Percentiles rank a stretch among this genome's conserved stretches.
phyloP scores from a whole-genome alignment of 2,888 invertebrate species.

The Drosophila tanythrix region DNA sequence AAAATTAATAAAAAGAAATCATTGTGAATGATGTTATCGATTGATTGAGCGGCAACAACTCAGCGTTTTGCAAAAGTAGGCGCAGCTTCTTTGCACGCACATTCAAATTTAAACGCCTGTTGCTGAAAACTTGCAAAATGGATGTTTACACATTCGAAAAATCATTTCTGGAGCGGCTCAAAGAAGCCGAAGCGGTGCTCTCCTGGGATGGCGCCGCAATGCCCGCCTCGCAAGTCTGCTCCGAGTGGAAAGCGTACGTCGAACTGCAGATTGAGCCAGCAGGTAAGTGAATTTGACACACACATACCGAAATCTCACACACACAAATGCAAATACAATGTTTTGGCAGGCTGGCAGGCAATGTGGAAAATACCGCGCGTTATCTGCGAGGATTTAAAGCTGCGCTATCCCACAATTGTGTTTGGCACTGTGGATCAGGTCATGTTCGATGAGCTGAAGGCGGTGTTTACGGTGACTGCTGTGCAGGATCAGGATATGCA shows the following conservation, averaged over 20 bases:
- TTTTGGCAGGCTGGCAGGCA: constrained; percentile 87
- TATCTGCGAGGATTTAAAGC: constrained; percentile 86
- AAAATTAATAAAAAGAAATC: not conserved
- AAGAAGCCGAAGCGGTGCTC: constrained; percentile 86
- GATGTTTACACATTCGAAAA: constrained; percentile 87
- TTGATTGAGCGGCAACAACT: constrained; percentile 8
- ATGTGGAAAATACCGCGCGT: constrained; percentile 88
- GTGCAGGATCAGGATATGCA: constrained; percentile 87
- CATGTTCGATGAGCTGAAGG: constrained; percentile 85
- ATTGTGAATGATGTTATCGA: constrained; percentile 26
- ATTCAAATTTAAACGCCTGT: constrained; percentile 57
- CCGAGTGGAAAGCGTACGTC: constrained; percentile 86
- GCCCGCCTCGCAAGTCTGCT: constrained; percentile 85
- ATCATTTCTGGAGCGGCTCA: constrained; percentile 86
- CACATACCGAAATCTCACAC: constrained; percentile 14
- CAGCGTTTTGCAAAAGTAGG: constrained; percentile 13
- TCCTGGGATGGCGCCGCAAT: constrained; percentile 83
- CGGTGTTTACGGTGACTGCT: constrained; percentile 86
- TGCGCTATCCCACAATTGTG: constrained; percentile 88
- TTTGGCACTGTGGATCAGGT: constrained; percentile 86
- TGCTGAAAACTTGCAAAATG: constrained; percentile 82
- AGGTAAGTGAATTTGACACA: constrained; percentile 63
- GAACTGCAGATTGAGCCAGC: constrained; percentile 87
- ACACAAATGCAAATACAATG: not conserved
- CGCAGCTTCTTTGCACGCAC: constrained; percentile 33